Evolutionary conservation across 2,888 invertebrate species (phyloP).

Genomic region (Trachelus stipa): DNA sequence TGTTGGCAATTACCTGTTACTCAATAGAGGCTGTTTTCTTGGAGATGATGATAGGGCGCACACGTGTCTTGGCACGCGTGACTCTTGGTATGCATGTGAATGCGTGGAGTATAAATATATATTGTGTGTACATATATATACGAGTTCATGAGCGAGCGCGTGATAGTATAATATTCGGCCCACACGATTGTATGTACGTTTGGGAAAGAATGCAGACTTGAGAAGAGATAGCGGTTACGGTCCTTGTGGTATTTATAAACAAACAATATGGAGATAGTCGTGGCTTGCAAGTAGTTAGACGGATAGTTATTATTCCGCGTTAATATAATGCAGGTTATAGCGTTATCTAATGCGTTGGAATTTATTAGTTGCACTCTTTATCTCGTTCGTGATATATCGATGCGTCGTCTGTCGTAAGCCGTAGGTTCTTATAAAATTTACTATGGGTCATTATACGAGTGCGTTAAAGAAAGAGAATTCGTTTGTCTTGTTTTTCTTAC

Average conservation of each 20-base stretch:
- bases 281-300: not conserved
- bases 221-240: not conserved
- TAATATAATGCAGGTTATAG: slow-evolving; percentile 1
- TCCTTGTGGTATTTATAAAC: slow-evolving; percentile 3
- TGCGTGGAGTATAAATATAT: not conserved
- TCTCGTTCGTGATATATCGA: slow-evolving; percentile 2
- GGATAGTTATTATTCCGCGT: slow-evolving; percentile 6
- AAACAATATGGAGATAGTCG: slow-evolving; percentile 8
- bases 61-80: not conserved
- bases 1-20: not conserved
- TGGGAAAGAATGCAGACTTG: not conserved
- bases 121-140: too few relatives aligned
- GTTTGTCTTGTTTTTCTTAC: not conserved
- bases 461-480: not conserved
- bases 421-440: not conserved
- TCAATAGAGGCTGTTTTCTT: not conserved
- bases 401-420: not conserved
- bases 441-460: not conserved
- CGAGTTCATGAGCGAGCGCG: not conserved
- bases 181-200: not conserved
- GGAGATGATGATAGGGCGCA: not conserved
- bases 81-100: not conserved
- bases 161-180: not conserved
- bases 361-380: slow-evolving; percentile 8
- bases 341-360: slow-evolving; percentile 7